Evolutionary conservation across 2,797 vertebrate species (phyloP).

Genomic region (Hydrocynus forskahlii): DNA sequence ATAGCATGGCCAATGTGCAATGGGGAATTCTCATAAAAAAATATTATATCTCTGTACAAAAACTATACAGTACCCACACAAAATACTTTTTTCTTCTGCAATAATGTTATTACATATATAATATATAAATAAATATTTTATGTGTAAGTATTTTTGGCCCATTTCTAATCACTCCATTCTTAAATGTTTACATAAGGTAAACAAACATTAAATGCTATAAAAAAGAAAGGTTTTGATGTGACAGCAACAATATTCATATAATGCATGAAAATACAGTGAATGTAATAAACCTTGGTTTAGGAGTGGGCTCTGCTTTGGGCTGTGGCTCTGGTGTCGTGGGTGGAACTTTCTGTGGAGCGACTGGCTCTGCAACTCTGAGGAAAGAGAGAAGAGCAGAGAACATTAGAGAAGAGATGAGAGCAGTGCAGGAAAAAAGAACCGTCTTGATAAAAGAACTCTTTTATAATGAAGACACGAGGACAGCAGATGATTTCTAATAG

Average conservation of each 20-base stretch:
- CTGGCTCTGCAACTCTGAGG: background rate
- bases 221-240: background rate
- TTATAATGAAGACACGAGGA: too few species aligned
- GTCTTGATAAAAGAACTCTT: too few species aligned
- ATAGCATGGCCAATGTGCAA: background rate
- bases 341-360: background rate
- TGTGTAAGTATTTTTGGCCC: background rate
- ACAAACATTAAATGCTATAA: background rate
- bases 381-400: background rate
- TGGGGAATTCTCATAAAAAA: background rate
- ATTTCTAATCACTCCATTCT: background rate
- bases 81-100: too few species aligned
- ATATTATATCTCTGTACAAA: background rate
- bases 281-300: background rate
- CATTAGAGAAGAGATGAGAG: too few species aligned
- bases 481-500: too few species aligned
- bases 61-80: background rate
- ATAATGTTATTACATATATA: too few species aligned
- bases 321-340: background rate
- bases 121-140: too few species aligned
- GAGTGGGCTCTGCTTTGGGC: conserved; percentile 1
- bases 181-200: background rate
- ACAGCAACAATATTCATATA: background rate
- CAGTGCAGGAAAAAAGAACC: too few species aligned
- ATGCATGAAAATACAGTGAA: background rate